phyloP scores from a whole-genome alignment of 2,888 invertebrate species.

The Leucophenga maculata region DNA sequence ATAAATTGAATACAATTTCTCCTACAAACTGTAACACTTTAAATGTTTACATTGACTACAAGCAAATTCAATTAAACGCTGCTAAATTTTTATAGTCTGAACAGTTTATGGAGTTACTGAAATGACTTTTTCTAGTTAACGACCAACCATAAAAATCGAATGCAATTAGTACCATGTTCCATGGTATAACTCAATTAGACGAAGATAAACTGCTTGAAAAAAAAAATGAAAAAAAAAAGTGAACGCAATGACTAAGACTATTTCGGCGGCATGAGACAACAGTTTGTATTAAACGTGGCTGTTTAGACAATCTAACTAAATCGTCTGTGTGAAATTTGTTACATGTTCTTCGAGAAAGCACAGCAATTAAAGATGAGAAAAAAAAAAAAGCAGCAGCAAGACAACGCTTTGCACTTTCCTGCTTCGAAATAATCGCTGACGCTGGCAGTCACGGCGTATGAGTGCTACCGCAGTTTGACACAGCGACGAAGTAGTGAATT shows the following conservation, averaged over 20 bases:
- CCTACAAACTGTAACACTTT: no score
- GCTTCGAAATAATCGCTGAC: not conserved
- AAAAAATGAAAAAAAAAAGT: not conserved
- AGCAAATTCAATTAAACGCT: conserved; percentile 67
- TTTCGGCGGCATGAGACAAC: no score
- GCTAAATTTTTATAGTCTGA: conserved; percentile 40
- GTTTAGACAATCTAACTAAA: not conserved
- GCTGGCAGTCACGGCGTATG: not conserved
- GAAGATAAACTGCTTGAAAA: conserved; percentile 23
- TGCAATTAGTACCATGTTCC: conserved; percentile 69
- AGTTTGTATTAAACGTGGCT: not conserved
- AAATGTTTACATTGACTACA: conserved; percentile 36
- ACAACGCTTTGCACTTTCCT: conserved; percentile 20
- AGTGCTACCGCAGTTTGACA: not conserved
- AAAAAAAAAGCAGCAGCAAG: not conserved
- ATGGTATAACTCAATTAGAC: conserved; percentile 70
- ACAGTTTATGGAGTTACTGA: not conserved
- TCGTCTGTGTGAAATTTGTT: not conserved
- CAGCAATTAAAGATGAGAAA: not conserved
- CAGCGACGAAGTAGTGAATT: conserved; percentile 48
- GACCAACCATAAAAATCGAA: conserved; percentile 67
- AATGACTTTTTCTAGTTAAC: not conserved
- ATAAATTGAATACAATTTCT: no score
- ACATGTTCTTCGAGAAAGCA: not conserved
- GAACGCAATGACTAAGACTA: not conserved